A percentile compares a stretch with the other conserved stretches of the same genome.
phyloP scores from a whole-genome alignment of 2,888 invertebrate genomes.

The Erebia ligea region DNA sequence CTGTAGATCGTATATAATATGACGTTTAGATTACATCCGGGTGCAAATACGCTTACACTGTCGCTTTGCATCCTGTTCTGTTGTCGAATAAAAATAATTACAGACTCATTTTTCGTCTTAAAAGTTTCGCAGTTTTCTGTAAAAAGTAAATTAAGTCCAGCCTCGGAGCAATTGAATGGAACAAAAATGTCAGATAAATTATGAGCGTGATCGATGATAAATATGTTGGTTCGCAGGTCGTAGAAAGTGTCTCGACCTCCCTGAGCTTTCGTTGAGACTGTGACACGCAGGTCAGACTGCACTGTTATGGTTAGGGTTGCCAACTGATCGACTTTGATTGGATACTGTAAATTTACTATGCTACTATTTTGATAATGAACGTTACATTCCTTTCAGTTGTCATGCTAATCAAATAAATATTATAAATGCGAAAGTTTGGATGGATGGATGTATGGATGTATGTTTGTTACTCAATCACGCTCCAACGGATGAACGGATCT shows the following conservation, averaged over 20 bases:
- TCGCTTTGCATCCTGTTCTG: not conserved
- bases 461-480: no score
- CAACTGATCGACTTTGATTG: constrained; percentile 14
- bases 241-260: constrained; percentile 79
- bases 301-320: constrained; percentile 17
- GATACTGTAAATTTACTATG: not conserved
- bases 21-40: not conserved
- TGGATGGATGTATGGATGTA: no score
- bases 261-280: constrained; percentile 77
- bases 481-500: no score
- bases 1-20: no score
- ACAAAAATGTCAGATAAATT: constrained; percentile 80
- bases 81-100: constrained; percentile 19
- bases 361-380: no score
- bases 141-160: constrained; percentile 34
- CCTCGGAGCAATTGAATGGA: constrained; percentile 52
- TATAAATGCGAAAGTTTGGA: no score
- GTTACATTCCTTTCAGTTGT: no score
- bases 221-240: constrained; percentile 71
- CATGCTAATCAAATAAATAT: no score
- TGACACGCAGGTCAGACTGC: constrained; percentile 71
- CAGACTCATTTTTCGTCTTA: constrained; percentile 18
- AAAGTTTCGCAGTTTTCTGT: constrained; percentile 17
- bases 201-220: constrained; percentile 80
- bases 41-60: not conserved